Evolutionary conservation across 2,797 vertebrate genomes (phyloP).

Genomic region (Momotus momota): DNA sequence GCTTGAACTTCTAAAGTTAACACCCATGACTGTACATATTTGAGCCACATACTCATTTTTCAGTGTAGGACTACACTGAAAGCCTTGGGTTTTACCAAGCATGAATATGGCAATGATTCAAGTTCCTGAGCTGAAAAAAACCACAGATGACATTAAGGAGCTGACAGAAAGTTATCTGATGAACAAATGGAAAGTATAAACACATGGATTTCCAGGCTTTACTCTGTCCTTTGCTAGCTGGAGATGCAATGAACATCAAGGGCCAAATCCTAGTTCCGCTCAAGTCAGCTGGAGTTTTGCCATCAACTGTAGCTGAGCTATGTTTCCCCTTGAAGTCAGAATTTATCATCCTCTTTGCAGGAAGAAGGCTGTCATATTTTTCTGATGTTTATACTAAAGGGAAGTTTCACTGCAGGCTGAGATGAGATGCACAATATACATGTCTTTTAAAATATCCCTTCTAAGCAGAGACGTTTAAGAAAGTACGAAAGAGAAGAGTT

Average conservation of each 20-base stretch:
- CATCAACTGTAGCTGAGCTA: not conserved
- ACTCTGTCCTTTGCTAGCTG: constrained; percentile 1
- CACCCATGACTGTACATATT: not conserved
- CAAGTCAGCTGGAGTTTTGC: constrained; percentile 33
- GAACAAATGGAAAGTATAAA: constrained; percentile 45
- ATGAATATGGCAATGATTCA: constrained; percentile 21
- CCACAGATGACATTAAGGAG: not conserved
- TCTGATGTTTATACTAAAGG: constrained; percentile 32
- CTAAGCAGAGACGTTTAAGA: constrained; percentile 8
- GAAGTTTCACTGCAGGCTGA: constrained; percentile 23
- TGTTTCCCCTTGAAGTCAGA: constrained; percentile 3
- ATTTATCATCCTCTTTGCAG: not conserved
- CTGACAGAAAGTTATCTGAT: not conserved
- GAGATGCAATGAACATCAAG: not conserved
- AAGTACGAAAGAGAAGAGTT: not conserved
- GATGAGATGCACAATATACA: not conserved
- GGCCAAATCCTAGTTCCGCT: constrained; percentile 42
- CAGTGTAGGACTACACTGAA: not conserved
- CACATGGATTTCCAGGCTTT: constrained; percentile 54
- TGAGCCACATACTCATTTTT: not conserved
- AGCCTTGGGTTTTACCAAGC: constrained; percentile 3
- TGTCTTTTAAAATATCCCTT: not conserved
- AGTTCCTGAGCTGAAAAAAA: not conserved
- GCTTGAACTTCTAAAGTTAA: not conserved
- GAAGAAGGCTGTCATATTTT: constrained; percentile 33